Conservation (phyloP, 1,140 invertebrate species). For the Pachyrhynchus sulphureomaculatus region DNA sequence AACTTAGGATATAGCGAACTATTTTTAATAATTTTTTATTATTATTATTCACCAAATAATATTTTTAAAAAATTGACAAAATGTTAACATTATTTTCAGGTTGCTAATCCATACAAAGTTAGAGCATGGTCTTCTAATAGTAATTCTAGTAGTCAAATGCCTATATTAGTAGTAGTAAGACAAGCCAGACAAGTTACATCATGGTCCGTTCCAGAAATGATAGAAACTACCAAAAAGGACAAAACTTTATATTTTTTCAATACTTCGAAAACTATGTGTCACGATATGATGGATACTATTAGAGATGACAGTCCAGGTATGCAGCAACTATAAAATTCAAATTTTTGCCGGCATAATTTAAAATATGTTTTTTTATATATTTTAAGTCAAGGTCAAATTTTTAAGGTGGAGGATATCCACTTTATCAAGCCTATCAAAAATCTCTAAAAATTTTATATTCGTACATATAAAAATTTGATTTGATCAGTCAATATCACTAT, state of each 20-base stretch:
- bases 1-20: too few species aligned
- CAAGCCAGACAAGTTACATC: conserved; percentile 58
- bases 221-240: conserved; percentile 52
- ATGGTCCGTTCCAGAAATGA: conserved; percentile 66
- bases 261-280: conserved; percentile 67
- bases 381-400: too few species aligned
- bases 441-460: too few species aligned
- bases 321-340: neutral
- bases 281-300: conserved; percentile 52
- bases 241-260: conserved; percentile 56
- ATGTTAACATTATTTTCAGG: too few species aligned
- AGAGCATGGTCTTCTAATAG: conserved; percentile 34
- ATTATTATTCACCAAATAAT: too few species aligned
- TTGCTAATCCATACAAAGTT: conserved; percentile 40
- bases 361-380: too few species aligned
- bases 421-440: too few species aligned
- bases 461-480: too few species aligned
- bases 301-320: conserved; percentile 15
- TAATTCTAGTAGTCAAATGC: conserved; percentile 19
- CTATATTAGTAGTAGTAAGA: conserved; percentile 44
- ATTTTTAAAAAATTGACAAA: too few species aligned
- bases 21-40: too few species aligned
- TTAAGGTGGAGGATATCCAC: too few species aligned
- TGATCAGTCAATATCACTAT: too few species aligned
- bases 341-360: neutral